Base-by-base conservation (phyloP, 2,113 vertebrate genomes). In the Apodemus speciosus region DNA sequence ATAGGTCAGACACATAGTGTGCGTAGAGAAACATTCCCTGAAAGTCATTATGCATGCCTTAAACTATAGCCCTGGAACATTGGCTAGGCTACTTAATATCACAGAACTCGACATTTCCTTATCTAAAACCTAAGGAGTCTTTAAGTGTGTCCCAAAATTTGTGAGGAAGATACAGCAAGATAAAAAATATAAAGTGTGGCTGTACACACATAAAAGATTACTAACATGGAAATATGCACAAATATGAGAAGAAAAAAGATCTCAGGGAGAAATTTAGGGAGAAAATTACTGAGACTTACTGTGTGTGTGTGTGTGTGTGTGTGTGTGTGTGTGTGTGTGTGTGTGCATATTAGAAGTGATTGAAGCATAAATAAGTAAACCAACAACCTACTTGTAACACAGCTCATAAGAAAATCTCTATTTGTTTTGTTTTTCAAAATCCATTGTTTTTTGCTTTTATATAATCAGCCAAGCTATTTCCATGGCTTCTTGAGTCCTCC, bases 341-440 rank as follows among this genome's bases (percentile, higher is more conserved):
- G 40, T 62, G 14, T 73, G 6, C 27, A 35, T 56, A 21, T 56
- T 56, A 27, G 20, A 84, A 89, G 72, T 20, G 25, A 89, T 32
- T 62, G 21, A 91, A 53, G 9, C 32, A 83, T 21, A 81, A 85
- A 92, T 51, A 46, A 71, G 43, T 38, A 79, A 69, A 64, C 85
- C 72, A 89, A 49, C 49, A 83, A 72, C 56, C 53, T 21, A 76
- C 23, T 80, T 90, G 51, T n/a, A 53, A 92, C 27, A 86, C 7
- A 72, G 81, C 75, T 88, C 35, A 49, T 73, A 85, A 80, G 56
- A 95, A 88, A 86, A 95, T 69, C 2, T 8, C 32, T 83, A 71
- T 79, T 21, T 79, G 4, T 6, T 77, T 88, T 27, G 49, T 77
- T 87, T 93, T 94, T 89, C 43, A 90, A 95, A 94, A 72, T 87